Evolutionary conservation across 2,888 invertebrate genomes (phyloP).

Genomic region (Orthosia gracilis): DNA sequence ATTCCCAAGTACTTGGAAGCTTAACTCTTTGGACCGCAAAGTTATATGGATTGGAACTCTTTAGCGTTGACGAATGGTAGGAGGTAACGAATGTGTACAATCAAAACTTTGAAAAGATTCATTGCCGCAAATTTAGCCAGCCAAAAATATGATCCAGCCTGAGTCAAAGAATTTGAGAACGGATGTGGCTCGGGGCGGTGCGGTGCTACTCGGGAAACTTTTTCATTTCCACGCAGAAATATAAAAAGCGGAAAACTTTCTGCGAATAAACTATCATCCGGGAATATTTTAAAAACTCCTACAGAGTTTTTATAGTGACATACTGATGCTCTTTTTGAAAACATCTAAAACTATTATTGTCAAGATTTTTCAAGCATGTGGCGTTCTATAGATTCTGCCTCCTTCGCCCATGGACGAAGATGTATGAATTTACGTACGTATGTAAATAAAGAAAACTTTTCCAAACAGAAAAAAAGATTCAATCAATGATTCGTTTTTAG

Average conservation of each 20-base stretch:
- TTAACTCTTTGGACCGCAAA: constrained; percentile 82
- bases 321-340: constrained; percentile 35
- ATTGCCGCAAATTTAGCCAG: constrained; percentile 83
- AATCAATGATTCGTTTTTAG: background rate
- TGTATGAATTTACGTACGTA: no score
- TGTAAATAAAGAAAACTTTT: background rate
- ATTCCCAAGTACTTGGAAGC: constrained; percentile 77
- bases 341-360: constrained; percentile 2
- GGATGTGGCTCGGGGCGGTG: constrained; percentile 72
- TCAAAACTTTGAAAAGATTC: constrained; percentile 89
- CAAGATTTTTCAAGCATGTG: background rate
- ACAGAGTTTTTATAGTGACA: constrained; percentile 45
- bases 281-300: constrained; percentile 55
- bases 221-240: constrained; percentile 75
- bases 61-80: constrained; percentile 84
- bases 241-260: constrained; percentile 70
- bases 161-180: constrained; percentile 78
- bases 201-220: constrained; percentile 71
- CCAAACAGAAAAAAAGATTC: background rate
- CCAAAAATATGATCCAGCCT: constrained; percentile 83
- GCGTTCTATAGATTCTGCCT: no score
- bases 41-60: constrained; percentile 82
- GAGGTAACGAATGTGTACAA: constrained; percentile 88
- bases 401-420: no score
- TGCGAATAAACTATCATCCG: constrained; percentile 68